Evolutionary conservation across 2,888 invertebrate species (phyloP), one percentile per base, ranked within the genome.

Genomic region (Sericinus montela): DNA sequence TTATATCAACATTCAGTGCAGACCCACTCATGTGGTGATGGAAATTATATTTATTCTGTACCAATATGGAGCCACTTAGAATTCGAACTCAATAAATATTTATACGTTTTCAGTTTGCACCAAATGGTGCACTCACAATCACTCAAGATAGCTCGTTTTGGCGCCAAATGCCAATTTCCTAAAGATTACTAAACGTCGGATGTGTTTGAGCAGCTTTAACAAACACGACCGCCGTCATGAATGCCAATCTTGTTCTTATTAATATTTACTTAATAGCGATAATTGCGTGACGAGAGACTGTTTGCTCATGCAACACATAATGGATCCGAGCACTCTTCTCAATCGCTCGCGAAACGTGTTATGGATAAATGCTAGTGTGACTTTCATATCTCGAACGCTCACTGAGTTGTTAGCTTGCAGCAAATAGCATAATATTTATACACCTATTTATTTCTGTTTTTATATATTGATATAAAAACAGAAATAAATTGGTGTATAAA

Each of bases 131-230:
- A 71, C 72, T 76, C 65, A 64, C 69, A 69, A 73, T 79, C 74
- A 69, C 68, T 72, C 71, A 64, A n/a, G 56, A 68, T 63, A 62
- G 67, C 62, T 71, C 68, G 72, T 75, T 76, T 75, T 74, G 83
- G 81, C 79, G 81, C 79, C 75, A 69, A 82, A 77, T 80, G 80
- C 78, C 77, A 84, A 72, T 83, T 81, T 78, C 73, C 74, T 73
- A 76, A 67, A 79, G 74, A 82, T 78, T 75, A 73, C 67, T 68
- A 72, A 72, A 70, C 69, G 68, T 60, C 61, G 65, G 68, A 60
- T 63, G 64, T 60, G 69, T 65, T 47, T 54, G 54, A 44, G 44
- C 60, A 69, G 68, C 67, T 60, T 70, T 67, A 68, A 70, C 67
- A 65, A 72, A 75, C 68, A 67, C 57, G 64, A 55, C 56, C 48